Evolutionary conservation across 1,140 invertebrate species (phyloP).

Genomic region (Meteorus sp.): DNA sequence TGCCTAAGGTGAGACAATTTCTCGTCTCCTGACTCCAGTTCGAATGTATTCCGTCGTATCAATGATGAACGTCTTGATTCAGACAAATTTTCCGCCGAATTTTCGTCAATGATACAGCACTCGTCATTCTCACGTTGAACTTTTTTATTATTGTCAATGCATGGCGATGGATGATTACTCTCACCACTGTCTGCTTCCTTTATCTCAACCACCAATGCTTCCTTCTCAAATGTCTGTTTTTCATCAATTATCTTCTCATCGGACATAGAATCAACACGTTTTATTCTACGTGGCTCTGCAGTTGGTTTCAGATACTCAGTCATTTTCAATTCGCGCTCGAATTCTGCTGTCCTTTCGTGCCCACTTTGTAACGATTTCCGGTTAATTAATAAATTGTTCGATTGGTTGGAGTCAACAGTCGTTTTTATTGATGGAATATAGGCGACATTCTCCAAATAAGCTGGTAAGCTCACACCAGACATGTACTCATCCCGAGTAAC

Average conservation of each 20-base stretch:
- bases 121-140: conserved; percentile 21
- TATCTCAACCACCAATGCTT: conserved; percentile 51
- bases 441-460: conserved; percentile 2
- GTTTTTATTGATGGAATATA: conserved; percentile 29
- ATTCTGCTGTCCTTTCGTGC: conserved; percentile 41
- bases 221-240: conserved; percentile 41
- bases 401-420: conserved; percentile 19
- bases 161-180: conserved; percentile 53
- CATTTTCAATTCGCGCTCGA: conserved; percentile 43
- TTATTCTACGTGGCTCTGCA: conserved; percentile 40
- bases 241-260: conserved; percentile 34
- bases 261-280: conserved; percentile 34
- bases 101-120: conserved; percentile 10
- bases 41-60: conserved; percentile 60
- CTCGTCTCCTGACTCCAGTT: conserved; percentile 56
- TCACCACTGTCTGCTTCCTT: conserved; percentile 56
- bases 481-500: conserved; percentile 23
- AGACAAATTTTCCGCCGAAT: conserved; percentile 13
- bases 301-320: conserved; percentile 43
- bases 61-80: conserved; percentile 42
- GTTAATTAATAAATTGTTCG: conserved; percentile 5
- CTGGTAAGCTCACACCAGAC: conserved; percentile 17
- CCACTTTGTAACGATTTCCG: conserved; percentile 30
- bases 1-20: conserved; percentile 56
- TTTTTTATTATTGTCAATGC: conserved; percentile 47